Evolutionary conservation across 1,140 invertebrate species (phyloP).

Genomic region (Cepaea nemoralis): DNA sequence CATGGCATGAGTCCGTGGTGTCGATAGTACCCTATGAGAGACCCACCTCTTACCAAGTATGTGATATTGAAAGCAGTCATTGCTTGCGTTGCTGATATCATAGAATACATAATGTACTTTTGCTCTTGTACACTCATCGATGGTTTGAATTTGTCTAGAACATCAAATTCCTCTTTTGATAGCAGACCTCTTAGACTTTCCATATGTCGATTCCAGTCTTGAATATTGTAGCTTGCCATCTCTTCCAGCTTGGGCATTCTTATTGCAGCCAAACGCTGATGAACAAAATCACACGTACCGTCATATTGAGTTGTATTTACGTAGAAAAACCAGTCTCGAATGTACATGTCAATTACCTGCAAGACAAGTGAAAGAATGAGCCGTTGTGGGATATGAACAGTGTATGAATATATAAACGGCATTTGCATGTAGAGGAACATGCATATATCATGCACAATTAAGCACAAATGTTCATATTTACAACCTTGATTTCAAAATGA

Average conservation of each 20-base stretch:
- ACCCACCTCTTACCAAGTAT: slow-evolving; percentile 28
- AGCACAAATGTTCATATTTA: neutral
- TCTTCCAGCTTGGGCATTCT: slow-evolving; percentile 17
- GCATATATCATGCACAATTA: neutral
- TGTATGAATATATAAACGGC: no score
- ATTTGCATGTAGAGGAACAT: neutral
- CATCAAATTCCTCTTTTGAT: neutral
- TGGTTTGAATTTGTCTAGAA: slow-evolving; percentile 39
- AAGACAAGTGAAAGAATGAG: neutral
- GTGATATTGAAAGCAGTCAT: slow-evolving; percentile 38
- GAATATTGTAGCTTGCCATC: slow-evolving; percentile 1
- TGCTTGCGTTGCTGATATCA: slow-evolving; percentile 29
- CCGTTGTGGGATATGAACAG: no score
- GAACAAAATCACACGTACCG: slow-evolving; percentile 21
- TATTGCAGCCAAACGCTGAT: slow-evolving; percentile 2
- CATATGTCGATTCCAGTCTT: slow-evolving; percentile 21
- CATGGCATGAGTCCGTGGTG: slow-evolving; percentile 41
- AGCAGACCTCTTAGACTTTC: neutral
- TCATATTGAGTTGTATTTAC: slow-evolving; percentile 20
- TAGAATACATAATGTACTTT: slow-evolving; percentile 33
- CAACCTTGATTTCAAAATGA: no score
- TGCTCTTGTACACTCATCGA: slow-evolving; percentile 31
- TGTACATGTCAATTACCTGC: slow-evolving; percentile 10
- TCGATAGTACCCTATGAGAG: slow-evolving; percentile 29
- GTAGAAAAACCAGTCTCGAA: slow-evolving; percentile 11